Percentiles rank a stretch among this genome's conserved stretches.
Conservation (phyloP, 2,888 invertebrate species). For the Nymphalis polychloros region DNA sequence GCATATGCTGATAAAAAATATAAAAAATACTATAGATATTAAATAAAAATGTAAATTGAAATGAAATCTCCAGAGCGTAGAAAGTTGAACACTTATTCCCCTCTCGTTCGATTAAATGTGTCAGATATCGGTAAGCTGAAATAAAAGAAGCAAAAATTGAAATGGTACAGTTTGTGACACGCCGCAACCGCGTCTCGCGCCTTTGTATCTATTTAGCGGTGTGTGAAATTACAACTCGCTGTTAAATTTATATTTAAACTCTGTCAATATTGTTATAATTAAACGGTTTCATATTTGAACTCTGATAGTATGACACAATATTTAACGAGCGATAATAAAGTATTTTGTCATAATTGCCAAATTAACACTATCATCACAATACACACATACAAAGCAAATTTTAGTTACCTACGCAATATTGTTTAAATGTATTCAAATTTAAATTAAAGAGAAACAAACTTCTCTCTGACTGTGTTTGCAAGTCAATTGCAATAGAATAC, state of each 20-base stretch:
- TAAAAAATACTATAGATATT: neutral
- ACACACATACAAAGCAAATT: neutral
- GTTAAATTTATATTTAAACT: constrained; percentile 2
- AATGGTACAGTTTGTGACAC: neutral
- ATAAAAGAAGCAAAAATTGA: neutral
- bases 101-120: neutral
- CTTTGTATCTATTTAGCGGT: neutral
- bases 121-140: neutral
- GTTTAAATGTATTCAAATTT: neutral
- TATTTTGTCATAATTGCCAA: neutral
- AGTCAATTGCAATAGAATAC: constrained; percentile 22
- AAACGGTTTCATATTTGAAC: neutral
- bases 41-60: neutral
- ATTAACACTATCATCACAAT: neutral
- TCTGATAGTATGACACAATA: neutral
- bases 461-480: constrained; percentile 13
- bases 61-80: neutral
- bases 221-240: constrained; percentile 7
- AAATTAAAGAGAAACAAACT: neutral
- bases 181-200: neutral
- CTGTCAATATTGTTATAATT: neutral
- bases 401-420: neutral
- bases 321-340: neutral
- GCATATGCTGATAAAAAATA: no score
- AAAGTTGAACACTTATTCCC: neutral